phyloP scores from a whole-genome alignment of 2,797 vertebrate genomes.

The Protonibea diacanthus region DNA sequence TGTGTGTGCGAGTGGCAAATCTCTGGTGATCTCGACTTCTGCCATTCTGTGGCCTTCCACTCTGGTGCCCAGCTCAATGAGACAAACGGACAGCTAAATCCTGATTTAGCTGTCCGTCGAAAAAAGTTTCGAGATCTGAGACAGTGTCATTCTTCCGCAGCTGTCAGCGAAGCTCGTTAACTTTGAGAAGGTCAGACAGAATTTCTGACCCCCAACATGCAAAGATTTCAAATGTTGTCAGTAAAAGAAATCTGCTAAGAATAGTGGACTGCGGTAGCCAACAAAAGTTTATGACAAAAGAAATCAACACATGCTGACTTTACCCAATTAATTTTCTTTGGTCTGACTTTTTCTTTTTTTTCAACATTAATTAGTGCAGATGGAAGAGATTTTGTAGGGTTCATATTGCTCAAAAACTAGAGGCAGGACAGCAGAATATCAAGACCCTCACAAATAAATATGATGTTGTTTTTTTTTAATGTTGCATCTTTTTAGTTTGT shows the following conservation, averaged over 20 bases:
- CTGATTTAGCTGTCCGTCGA: constrained; percentile 37
- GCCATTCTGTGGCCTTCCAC: constrained; percentile 29
- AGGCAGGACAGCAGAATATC: constrained; percentile 1
- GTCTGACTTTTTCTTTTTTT: not conserved
- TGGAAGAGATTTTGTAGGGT: not conserved
- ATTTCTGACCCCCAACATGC: constrained; percentile 30
- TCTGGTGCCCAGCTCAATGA: constrained; percentile 25
- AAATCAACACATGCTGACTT: not conserved
- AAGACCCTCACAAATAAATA: not conserved
- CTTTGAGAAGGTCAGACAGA: constrained; percentile 54
- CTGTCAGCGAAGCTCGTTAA: constrained; percentile 54
- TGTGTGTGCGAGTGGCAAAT: not conserved
- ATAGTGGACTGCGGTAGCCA: not conserved
- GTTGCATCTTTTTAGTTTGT: not conserved
- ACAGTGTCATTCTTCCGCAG: constrained; percentile 19
- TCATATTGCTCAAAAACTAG: not conserved
- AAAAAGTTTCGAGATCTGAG: constrained; percentile 30
- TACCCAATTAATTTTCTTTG: not conserved
- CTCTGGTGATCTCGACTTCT: not conserved
- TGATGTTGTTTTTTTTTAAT: too few species aligned
- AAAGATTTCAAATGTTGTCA: constrained; percentile 17
- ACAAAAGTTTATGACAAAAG: not conserved
- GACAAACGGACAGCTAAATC: constrained; percentile 23
- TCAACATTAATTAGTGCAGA: not conserved
- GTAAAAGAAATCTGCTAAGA: constrained; percentile 4